These are phyloP conservation scores for Neofelis nebulosa DNA, from an alignment of 2,113 vertebrate species.

Conservation along the genomic window DNA sequence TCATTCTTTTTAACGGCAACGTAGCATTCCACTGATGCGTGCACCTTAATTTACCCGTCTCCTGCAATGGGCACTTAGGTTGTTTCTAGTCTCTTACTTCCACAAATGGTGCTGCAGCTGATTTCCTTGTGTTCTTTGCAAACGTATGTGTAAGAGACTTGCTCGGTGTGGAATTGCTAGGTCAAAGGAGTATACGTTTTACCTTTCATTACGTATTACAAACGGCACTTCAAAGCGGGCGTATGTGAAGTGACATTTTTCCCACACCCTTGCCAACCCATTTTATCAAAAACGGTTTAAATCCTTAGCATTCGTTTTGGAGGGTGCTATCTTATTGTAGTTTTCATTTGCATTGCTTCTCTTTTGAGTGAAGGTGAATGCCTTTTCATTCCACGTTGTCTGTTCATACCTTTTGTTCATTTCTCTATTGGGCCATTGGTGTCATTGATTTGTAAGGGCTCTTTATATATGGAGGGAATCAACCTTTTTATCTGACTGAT, in stretches of 20 bases:
- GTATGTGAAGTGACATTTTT: neutral
- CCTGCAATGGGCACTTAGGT: neutral
- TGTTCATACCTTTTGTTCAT: neutral
- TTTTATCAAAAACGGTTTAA: neutral
- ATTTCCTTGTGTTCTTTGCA: constrained; percentile 1
- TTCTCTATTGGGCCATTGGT: neutral
- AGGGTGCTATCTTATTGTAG: neutral
- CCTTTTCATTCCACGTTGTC: neutral
- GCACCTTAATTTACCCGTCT: neutral
- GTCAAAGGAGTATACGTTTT: neutral
- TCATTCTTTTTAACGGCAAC: neutral
- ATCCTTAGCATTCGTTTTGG: neutral
- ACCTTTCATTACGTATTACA: neutral
- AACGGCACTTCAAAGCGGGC: neutral
- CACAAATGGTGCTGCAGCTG: neutral
- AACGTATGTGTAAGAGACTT: neutral
- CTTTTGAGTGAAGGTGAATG: neutral
- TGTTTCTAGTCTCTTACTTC: neutral
- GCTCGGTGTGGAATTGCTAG: neutral
- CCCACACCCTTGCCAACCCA: neutral
- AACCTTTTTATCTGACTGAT: neutral
- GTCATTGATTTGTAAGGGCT: constrained; percentile 8
- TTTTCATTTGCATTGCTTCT: neutral
- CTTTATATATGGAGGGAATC: neutral
- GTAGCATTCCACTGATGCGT: neutral